These are phyloP conservation scores for Drosophila suboccidentalis DNA, from an alignment of 2,888 invertebrate species.

Conservation along the genomic window DNA sequence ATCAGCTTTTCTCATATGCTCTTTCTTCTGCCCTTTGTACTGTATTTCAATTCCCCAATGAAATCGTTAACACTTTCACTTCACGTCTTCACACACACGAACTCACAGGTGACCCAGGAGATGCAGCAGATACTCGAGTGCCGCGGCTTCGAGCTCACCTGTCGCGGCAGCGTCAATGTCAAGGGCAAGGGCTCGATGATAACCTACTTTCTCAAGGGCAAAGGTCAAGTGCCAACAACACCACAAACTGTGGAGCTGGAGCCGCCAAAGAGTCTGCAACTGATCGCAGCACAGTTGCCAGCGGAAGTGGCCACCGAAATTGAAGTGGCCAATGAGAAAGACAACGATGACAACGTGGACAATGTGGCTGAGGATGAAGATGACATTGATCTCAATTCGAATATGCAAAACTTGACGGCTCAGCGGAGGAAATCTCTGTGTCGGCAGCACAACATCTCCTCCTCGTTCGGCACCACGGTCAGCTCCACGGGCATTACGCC, in stretches of 20 bases:
- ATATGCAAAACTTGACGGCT: slow-evolving; percentile 83
- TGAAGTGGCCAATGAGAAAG: slow-evolving; percentile 8
- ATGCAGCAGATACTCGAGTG: slow-evolving; percentile 92
- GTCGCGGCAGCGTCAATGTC: slow-evolving; percentile 95
- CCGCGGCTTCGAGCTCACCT: slow-evolving; percentile 92
- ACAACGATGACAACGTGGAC: slow-evolving; percentile 64
- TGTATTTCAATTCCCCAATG: slow-evolving; percentile 13
- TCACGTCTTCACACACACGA: slow-evolving; percentile 12
- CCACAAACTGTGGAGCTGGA: slow-evolving; percentile 1
- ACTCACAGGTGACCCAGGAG: slow-evolving; percentile 94
- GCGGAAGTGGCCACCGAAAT: neutral
- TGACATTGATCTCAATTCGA: slow-evolving; percentile 84
- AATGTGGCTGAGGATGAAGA: slow-evolving; percentile 48
- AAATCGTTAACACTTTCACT: slow-evolving; percentile 32
- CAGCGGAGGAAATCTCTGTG: slow-evolving; percentile 85
- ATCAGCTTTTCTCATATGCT: neutral
- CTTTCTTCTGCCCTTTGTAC: neutral
- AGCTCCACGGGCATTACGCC: slow-evolving; percentile 84
- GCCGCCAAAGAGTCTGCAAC: slow-evolving; percentile 18
- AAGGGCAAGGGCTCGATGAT: slow-evolving; percentile 98
- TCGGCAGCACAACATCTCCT: slow-evolving; percentile 85
- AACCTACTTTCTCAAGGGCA: slow-evolving; percentile 90
- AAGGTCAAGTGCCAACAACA: slow-evolving; percentile 53
- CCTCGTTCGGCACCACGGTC: slow-evolving; percentile 84
- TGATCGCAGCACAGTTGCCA: slow-evolving; percentile 6